Percentiles rank a stretch among this genome's conserved stretches.
phyloP scores from a whole-genome alignment of 2,888 invertebrate genomes.

The Marasmarcha lunaedactyla region DNA sequence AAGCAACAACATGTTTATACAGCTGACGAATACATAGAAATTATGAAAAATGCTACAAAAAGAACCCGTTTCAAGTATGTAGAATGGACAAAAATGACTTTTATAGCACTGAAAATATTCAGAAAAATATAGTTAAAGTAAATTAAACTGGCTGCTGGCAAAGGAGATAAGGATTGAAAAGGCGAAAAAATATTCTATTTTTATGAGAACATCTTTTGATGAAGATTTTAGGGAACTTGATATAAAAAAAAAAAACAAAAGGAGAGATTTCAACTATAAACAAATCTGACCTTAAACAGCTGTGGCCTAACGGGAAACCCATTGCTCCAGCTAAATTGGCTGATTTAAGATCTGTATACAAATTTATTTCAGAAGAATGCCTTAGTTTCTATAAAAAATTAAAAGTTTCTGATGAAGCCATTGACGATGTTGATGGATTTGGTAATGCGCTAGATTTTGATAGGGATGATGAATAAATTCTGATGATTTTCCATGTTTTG shows the following conservation, averaged over 20 bases:
- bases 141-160: constrained; percentile 4
- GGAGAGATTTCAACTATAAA: constrained; percentile 2
- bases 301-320: constrained; percentile 16
- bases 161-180: constrained; percentile 7
- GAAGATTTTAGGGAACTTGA: constrained; percentile 1
- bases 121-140: constrained; percentile 4
- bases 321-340: constrained; percentile 14
- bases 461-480: background rate
- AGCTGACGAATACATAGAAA: constrained; percentile 2
- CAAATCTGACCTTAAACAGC: constrained; percentile 7
- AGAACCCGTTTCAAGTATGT: constrained; percentile 3
- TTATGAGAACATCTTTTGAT: constrained; percentile 1
- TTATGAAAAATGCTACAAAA: background rate
- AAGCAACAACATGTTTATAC: constrained; percentile 2
- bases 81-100: constrained; percentile 4
- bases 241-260: constrained; percentile 6
- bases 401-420: constrained; percentile 3
- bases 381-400: constrained; percentile 9
- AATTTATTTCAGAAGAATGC: constrained; percentile 12
- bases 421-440: constrained; percentile 12
- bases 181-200: constrained; percentile 1
- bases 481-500: background rate
- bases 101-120: constrained; percentile 2
- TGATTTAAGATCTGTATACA: constrained; percentile 11
- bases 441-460: background rate